phyloP scores from a whole-genome alignment of 2,113 vertebrate species.

The Nycticorax nycticorax region DNA sequence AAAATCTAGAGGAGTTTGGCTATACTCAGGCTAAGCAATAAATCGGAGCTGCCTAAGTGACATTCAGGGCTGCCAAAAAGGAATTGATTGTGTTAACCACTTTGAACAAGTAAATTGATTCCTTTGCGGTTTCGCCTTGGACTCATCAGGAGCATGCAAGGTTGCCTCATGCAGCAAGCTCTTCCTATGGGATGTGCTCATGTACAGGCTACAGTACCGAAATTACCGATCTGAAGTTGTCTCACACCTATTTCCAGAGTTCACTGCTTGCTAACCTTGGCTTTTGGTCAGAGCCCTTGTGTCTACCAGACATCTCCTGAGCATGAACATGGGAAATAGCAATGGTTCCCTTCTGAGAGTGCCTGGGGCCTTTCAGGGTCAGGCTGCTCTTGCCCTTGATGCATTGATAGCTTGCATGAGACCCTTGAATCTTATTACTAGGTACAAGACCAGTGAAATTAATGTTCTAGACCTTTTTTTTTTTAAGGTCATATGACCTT shows the following conservation, averaged over 20 bases:
- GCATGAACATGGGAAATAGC: neutral
- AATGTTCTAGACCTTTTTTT: neutral
- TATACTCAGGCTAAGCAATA: neutral
- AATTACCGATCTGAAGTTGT: neutral
- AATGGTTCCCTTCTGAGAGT: neutral
- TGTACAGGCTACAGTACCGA: neutral
- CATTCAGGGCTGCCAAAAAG: neutral
- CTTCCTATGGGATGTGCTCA: neutral
- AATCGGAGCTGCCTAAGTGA: neutral
- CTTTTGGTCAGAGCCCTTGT: neutral
- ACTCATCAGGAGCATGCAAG: neutral
- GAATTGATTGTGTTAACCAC: neutral
- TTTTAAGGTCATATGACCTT: neutral
- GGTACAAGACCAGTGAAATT: neutral
- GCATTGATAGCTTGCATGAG: neutral
- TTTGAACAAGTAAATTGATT: neutral
- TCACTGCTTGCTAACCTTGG: neutral
- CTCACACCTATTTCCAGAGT: neutral
- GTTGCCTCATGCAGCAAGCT: neutral
- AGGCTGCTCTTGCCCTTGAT: neutral
- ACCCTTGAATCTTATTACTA: neutral
- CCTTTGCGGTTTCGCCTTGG: neutral
- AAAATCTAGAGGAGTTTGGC: neutral
- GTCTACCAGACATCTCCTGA: neutral
- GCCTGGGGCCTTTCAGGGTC: neutral